Evolutionary conservation across 2,797 vertebrate species (phyloP).

Genomic region (Threskiornis aethiopicus): DNA sequence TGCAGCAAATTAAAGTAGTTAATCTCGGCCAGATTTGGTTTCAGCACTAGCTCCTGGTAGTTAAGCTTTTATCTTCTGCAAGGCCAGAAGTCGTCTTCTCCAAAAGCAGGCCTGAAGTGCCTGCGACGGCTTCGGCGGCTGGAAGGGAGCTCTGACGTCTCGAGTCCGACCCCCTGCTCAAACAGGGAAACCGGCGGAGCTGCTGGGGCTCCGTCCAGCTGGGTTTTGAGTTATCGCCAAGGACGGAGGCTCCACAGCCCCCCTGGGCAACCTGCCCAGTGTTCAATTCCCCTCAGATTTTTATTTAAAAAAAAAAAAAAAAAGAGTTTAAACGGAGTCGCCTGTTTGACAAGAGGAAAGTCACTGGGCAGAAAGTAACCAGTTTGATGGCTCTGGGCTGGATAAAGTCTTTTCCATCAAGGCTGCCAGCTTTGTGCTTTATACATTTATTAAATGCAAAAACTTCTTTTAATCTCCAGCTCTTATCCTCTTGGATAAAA

Average conservation of each 20-base stretch:
- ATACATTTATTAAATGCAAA: background rate
- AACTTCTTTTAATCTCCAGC: background rate
- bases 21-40: background rate
- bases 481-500: background rate
- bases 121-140: background rate
- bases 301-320: background rate
- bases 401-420: background rate
- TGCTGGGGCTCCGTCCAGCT: background rate
- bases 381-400: background rate
- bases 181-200: background rate
- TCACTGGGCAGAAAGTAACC: background rate
- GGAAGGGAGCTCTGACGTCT: background rate
- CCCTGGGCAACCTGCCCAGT: background rate
- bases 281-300: background rate
- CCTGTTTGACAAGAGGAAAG: background rate
- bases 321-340: too few species aligned
- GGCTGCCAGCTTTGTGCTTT: background rate
- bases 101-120: background rate
- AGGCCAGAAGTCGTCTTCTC: background rate
- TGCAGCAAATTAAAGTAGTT: background rate
- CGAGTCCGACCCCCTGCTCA: rapidly evolving
- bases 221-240: background rate
- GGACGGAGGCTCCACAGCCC: background rate
- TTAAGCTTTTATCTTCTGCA: background rate
- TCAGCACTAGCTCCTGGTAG: background rate